Conservation (phyloP, 1,140 invertebrate species). For the Scaptomyza pallida region DNA sequence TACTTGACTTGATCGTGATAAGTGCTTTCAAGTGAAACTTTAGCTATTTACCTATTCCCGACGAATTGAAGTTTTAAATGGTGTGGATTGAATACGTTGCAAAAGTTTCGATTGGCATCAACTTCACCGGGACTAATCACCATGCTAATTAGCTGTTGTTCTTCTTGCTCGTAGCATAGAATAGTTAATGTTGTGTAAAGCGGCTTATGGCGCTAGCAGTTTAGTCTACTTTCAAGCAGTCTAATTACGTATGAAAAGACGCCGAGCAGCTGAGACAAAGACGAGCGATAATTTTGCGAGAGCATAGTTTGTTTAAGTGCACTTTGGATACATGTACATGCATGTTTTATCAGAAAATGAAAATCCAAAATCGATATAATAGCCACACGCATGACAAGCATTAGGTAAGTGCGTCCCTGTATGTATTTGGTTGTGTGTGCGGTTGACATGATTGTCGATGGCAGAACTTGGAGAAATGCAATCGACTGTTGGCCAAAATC, state of each 20-base stretch:
- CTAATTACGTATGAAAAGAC: slow-evolving; percentile 58
- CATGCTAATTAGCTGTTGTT: slow-evolving; percentile 9
- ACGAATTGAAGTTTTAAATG: background rate
- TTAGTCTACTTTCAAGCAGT: slow-evolving; percentile 29
- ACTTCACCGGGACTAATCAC: background rate
- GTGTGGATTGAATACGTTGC: slow-evolving; percentile 2
- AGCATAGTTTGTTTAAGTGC: slow-evolving; percentile 46
- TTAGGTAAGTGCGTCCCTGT: background rate
- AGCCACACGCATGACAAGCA: slow-evolving; percentile 53
- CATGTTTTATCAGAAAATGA: slow-evolving; percentile 53
- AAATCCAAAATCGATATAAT: slow-evolving; percentile 59
- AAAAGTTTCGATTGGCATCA: background rate
- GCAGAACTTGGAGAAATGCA: slow-evolving; percentile 24
- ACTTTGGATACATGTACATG: slow-evolving; percentile 57
- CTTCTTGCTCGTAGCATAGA: background rate
- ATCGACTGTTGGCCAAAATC: slow-evolving; percentile 52
- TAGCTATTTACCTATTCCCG: background rate
- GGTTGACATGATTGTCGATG: slow-evolving; percentile 7
- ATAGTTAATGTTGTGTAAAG: slow-evolving; percentile 1
- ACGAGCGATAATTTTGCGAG: slow-evolving; percentile 8
- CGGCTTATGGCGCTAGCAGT: slow-evolving; percentile 8
- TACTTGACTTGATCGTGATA: background rate
- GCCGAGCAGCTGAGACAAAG: slow-evolving; percentile 7
- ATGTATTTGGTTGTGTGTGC: background rate
- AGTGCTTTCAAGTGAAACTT: background rate